Base-by-base conservation (phyloP, 2,797 vertebrate species). In the Gymnothorax reevesii region DNA sequence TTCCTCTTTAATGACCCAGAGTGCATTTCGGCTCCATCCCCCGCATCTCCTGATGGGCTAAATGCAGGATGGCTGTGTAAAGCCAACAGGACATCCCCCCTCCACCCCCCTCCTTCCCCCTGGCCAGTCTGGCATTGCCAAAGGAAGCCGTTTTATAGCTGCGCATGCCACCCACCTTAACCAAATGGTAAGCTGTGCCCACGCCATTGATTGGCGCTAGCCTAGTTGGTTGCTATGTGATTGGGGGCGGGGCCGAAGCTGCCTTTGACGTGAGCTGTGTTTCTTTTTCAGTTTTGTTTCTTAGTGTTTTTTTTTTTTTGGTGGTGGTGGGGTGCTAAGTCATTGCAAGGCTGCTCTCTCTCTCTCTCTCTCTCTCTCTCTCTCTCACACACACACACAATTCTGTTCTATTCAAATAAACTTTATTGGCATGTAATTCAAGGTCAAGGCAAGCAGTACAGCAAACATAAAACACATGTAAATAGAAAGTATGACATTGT, bases 361-460 rank as follows among this genome's bases (percentile, higher is more conserved):
- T 20, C 17, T 64, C 88, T 73, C 66, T 3, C 82, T 86, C 27
- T 92, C 92, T 84, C 57, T 12, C 27, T 27, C 27, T 6, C 3
- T 20, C 33, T 13, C 13, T 13, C 60, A 20, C 1, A 42, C 79
- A 3, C 79, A 2, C 7, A 9, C 3, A 5, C 83, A 2, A 57
- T 83, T 22, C n/a, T 4, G 33, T 6, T 10, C 27, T 7, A 2
- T 20, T 33, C 5, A 42, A 42, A 42, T 42, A 42, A 42, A 42
- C 33, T 42, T 42, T 42, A 42, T 42, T 42, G 33, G 33, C 33
- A 42, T 42, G 33, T 42, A 42, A 42, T 42, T 42, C 33, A 42
- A 42, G 1, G 33, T 42, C 33, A 42, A 42, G 33, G 33, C 33
- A 42, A 42, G 33, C 33, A 42, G 33, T 42, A 42, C 1, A 42